Evolutionary conservation across 2,888 invertebrate species (phyloP).

Genomic region (Rhagonycha lutea): DNA sequence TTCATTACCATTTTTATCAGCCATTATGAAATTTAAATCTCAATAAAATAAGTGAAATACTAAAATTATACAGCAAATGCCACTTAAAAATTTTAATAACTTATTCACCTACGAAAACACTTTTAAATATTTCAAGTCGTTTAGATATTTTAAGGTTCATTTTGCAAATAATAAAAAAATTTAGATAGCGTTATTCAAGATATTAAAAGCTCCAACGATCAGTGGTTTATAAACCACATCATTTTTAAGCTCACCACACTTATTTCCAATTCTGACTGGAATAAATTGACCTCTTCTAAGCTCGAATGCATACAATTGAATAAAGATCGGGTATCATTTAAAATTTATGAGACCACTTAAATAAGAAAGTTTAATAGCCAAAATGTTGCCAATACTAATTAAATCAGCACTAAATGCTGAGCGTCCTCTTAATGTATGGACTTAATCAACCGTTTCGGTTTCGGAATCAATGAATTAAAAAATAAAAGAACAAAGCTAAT

Average conservation of each 20-base stretch:
- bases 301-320: slow-evolving; percentile 18
- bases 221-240: not conserved
- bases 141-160: not conserved
- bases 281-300: slow-evolving; percentile 17
- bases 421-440: not conserved
- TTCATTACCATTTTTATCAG: not conserved
- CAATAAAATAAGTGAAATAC: not conserved
- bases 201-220: not conserved
- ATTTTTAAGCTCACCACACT: not conserved
- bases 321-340: slow-evolving; percentile 26
- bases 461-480: not conserved
- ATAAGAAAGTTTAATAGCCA: slow-evolving; percentile 6
- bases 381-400: slow-evolving; percentile 2
- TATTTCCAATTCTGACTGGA: slow-evolving; percentile 9
- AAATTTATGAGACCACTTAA: slow-evolving; percentile 27
- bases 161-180: not conserved
- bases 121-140: not conserved
- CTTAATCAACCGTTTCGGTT: not conserved
- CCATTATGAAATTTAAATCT: not conserved
- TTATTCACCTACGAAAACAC: not conserved
- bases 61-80: not conserved
- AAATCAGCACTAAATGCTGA: slow-evolving; percentile 1
- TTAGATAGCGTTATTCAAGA: not conserved
- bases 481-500: not conserved
- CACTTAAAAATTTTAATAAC: not conserved